Evolutionary conservation across 2,797 vertebrate genomes (phyloP).

Genomic region (Orientallactaga sibirica): DNA sequence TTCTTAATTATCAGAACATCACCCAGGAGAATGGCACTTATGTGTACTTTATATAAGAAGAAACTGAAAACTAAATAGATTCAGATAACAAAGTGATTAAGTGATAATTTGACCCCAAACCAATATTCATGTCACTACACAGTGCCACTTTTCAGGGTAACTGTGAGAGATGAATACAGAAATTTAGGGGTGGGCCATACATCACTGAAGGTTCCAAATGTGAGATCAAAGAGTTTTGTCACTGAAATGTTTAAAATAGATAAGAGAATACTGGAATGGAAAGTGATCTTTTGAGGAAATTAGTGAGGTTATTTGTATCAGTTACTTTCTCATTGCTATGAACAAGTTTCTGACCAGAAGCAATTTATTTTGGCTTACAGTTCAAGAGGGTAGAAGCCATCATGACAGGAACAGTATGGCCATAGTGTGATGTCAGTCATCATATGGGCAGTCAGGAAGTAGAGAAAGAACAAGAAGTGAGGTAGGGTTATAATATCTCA

Average conservation of each 20-base stretch:
- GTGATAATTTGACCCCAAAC: conserved; percentile 54
- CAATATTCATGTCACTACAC: conserved; percentile 1
- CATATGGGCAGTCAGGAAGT: too few species aligned
- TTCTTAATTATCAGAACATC: conserved; percentile 52
- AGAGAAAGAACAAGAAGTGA: too few species aligned
- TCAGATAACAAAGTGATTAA: conserved; percentile 40
- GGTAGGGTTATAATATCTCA: too few species aligned
- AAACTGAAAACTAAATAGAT: conserved; percentile 47
- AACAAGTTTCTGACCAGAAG: too few species aligned
- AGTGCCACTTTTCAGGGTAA: background rate
- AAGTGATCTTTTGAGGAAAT: conserved; percentile 55
- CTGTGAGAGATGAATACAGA: conserved; percentile 24
- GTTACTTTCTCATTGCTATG: too few species aligned
- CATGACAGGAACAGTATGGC: too few species aligned
- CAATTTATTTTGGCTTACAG: too few species aligned
- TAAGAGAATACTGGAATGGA: background rate
- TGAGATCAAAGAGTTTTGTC: conserved; percentile 4
- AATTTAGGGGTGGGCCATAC: background rate
- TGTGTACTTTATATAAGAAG: conserved; percentile 32
- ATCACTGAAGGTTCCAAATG: conserved; percentile 27
- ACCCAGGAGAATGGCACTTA: background rate
- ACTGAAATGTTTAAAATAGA: conserved; percentile 13
- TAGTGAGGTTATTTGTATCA: background rate
- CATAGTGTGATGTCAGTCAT: too few species aligned
- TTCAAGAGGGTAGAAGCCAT: too few species aligned